Base-by-base conservation (phyloP, 2,888 invertebrate genomes). In the Plusia festucae region DNA sequence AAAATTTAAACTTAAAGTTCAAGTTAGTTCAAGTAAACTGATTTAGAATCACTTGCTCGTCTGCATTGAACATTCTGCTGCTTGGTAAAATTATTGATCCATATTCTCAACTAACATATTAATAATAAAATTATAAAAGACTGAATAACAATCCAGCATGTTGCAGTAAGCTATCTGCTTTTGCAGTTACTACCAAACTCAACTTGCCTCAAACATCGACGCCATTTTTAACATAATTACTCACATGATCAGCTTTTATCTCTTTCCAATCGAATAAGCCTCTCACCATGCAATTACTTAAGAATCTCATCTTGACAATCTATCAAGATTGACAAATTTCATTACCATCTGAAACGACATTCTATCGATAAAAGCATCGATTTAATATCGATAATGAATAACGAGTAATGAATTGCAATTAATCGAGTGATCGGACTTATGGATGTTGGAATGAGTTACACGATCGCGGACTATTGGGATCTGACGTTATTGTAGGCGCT, bases 331-430 rank as follows among this genome's bases (percentile, higher is more conserved):
- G 68, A 63, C 73, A 80, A 77, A 82, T 69, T 82, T 76, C 72
- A 84, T 84, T 82, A 83, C 70, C 78, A 79, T 78, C 76, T 74
- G 58, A 76, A 70, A 27, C 58, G 64, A 60, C 53, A 30, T 78
- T 65, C 68, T 67, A 68, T 73, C 72, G 66, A 84, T 82, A 81
- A 79, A 83, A 77, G 74, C 76, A 56, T 60, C 63, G 64, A 56
- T 62, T 73, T 69, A 66, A 73, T 72, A 70, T 64, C 24, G 44
- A 70, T 51, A 63, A 61, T 71, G 67, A 59, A 60, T 75, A 53
- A 56, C 20, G 65, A 64, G 51, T 55, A 65, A 73, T 58, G 54
- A 57, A 65, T 68, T 66, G 56, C 59, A 58, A 78, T 65, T 70
- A 74, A 60, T 65, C 53, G 61, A 59, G 53, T 52, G 51, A 57